A percentile compares a stretch with the other conserved stretches of the same genome.
Evolutionary conservation across 2,888 invertebrate species (phyloP).

Genomic region (Chydorus sphaericus): DNA sequence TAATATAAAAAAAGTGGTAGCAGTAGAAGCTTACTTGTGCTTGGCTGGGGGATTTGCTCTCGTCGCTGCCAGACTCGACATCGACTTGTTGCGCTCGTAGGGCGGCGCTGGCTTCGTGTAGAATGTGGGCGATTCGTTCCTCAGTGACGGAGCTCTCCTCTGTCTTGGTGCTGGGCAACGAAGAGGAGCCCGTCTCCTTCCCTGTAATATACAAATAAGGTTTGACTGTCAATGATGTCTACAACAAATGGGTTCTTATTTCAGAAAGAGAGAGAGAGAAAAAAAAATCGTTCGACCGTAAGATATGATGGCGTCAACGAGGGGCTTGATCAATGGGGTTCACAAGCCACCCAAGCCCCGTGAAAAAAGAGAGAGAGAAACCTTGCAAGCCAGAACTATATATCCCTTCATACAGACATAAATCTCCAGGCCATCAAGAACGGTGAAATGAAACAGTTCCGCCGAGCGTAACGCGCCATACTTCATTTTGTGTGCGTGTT

Average conservation of each 20-base stretch:
- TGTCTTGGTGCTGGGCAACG: constrained; percentile 54
- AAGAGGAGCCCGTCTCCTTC: constrained; percentile 53
- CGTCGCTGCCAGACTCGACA: constrained; percentile 41
- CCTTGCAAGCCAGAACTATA: too few relatives aligned
- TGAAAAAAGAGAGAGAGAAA: too few relatives aligned
- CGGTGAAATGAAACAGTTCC: not conserved
- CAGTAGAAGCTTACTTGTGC: constrained; percentile 22
- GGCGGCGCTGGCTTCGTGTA: constrained; percentile 79
- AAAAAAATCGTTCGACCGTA: not conserved
- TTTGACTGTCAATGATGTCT: too few relatives aligned
- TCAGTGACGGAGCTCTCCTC: constrained; percentile 57
- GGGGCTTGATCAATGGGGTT: constrained; percentile 3
- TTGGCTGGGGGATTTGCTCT: constrained; percentile 54
- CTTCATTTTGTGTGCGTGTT: not conserved
- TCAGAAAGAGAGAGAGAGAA: not conserved
- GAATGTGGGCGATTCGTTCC: constrained; percentile 82
- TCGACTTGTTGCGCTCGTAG: constrained; percentile 21
- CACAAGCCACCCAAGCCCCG: too few relatives aligned
- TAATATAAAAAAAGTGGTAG: too few relatives aligned
- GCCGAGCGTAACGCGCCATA: not conserved
- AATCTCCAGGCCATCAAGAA: not conserved
- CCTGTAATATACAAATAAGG: too few relatives aligned
- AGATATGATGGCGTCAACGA: constrained; percentile 1
- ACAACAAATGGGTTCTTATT: not conserved
- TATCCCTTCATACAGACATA: too few relatives aligned